Percentiles rank a stretch among this genome's conserved stretches.
Evolutionary conservation across 2,113 vertebrate species (phyloP).

Genomic region (Ammodramus savannarum): DNA sequence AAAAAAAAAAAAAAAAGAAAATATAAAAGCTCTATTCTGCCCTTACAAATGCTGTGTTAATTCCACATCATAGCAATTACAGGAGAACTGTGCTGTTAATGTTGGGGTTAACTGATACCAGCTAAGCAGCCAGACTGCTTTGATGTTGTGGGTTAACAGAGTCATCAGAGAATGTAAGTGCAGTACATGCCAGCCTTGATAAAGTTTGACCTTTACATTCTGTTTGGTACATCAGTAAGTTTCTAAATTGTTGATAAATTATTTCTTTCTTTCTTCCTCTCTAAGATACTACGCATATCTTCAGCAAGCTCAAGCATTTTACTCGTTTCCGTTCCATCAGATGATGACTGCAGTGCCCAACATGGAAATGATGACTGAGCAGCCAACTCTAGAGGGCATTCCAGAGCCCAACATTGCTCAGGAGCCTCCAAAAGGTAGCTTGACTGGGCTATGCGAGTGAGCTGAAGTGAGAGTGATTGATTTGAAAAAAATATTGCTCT

Average conservation of each 20-base stretch:
- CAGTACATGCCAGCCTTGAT: neutral
- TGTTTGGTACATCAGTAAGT: neutral
- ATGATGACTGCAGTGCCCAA: constrained; percentile 65
- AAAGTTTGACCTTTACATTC: neutral
- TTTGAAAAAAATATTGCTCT: fast-evolving
- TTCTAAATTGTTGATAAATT: neutral
- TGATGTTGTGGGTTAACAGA: neutral
- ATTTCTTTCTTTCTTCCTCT: neutral
- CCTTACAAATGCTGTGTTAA: neutral
- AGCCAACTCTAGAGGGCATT: constrained; percentile 34
- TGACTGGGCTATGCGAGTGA: neutral
- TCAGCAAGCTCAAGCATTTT: constrained; percentile 73
- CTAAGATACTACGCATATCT: constrained; percentile 68
- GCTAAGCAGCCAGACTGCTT: neutral
- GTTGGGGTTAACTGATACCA: neutral
- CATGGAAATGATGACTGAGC: constrained; percentile 49
- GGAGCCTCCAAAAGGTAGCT: constrained; percentile 71
- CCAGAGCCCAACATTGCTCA: constrained; percentile 49
- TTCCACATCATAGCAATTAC: neutral
- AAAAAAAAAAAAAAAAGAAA: neutral
- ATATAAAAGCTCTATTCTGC: fast-evolving
- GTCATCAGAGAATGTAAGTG: neutral
- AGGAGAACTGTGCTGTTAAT: neutral
- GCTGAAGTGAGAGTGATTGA: neutral
- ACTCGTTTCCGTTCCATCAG: constrained; percentile 61